Percentiles rank a stretch among this genome's conserved stretches.
Evolutionary conservation across 2,113 vertebrate genomes (phyloP).

Genomic region (Myrmecobius fasciatus): DNA sequence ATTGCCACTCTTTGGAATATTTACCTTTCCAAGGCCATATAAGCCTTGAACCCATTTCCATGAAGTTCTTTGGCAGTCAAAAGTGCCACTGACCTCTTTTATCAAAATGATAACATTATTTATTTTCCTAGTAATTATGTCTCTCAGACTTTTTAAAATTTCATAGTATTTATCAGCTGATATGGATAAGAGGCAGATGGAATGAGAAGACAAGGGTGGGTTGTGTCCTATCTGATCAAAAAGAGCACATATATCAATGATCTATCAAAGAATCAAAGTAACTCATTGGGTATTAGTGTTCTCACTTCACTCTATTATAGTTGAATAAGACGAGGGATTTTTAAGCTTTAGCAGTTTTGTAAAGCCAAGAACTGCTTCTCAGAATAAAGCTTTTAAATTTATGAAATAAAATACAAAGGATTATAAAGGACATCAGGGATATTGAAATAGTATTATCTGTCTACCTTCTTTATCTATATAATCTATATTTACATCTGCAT

Average conservation of each 20-base stretch:
- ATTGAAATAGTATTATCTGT: not conserved
- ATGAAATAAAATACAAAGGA: not conserved
- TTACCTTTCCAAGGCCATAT: too few species aligned
- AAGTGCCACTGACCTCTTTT: too few species aligned
- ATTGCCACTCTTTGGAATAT: too few species aligned
- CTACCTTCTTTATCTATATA: not conserved
- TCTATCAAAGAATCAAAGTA: not conserved
- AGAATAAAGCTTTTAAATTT: not conserved
- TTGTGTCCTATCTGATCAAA: not conserved
- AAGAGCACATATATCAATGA: not conserved
- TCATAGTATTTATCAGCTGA: not conserved
- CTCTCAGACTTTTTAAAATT: too few species aligned
- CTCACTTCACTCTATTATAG: not conserved
- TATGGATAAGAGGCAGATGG: not conserved
- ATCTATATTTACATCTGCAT: not conserved
- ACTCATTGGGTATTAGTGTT: not conserved
- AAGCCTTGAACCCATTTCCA: too few species aligned
- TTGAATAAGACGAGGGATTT: not conserved
- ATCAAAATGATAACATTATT: too few species aligned
- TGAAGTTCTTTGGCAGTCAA: too few species aligned
- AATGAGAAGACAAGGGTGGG: not conserved
- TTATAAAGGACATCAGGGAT: not conserved
- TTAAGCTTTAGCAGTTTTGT: not conserved
- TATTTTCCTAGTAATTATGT: too few species aligned
- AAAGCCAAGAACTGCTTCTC: not conserved